Evolutionary conservation across 2,113 vertebrate species (phyloP).

Genomic region (Ellobius talpinus): DNA sequence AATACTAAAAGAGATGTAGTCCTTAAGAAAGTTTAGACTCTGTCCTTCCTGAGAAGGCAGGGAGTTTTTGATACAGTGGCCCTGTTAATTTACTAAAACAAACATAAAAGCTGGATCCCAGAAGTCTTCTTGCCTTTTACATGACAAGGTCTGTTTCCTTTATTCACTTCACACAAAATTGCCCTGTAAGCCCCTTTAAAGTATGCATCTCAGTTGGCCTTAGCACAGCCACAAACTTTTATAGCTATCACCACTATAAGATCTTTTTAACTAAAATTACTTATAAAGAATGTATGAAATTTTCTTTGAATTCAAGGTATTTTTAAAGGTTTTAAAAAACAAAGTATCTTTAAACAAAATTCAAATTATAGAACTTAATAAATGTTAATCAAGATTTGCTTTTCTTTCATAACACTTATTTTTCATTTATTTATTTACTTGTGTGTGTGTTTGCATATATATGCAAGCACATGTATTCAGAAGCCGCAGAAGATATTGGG

Average conservation of each 20-base stretch:
- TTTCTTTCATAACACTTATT: constrained; percentile 64
- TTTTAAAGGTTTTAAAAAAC: constrained; percentile 58
- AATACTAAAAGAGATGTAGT: neutral
- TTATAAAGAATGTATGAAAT: constrained; percentile 77
- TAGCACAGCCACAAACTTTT: neutral
- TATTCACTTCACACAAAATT: constrained; percentile 6
- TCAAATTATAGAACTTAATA: constrained; percentile 77
- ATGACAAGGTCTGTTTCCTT: constrained; percentile 45
- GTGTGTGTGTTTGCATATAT: neutral
- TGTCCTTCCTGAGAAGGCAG: neutral
- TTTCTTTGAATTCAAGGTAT: constrained; percentile 80
- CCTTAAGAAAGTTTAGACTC: neutral
- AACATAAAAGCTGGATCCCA: constrained; percentile 30
- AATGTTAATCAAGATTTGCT: constrained; percentile 82
- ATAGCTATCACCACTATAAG: neutral
- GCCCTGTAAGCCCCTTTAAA: neutral
- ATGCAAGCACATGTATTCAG: neutral
- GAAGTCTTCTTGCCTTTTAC: constrained; percentile 66
- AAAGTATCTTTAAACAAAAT: neutral
- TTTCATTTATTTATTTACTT: neutral
- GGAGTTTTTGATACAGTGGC: constrained; percentile 2
- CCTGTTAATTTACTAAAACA: constrained; percentile 38
- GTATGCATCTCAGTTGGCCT: neutral
- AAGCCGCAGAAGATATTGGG: neutral
- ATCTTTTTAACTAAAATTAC: constrained; percentile 76